A percentile compares a stretch with the other conserved stretches of the same genome.
Evolutionary conservation across 2,888 invertebrate species (phyloP).

Genomic region (Drosophila neotestacea): DNA sequence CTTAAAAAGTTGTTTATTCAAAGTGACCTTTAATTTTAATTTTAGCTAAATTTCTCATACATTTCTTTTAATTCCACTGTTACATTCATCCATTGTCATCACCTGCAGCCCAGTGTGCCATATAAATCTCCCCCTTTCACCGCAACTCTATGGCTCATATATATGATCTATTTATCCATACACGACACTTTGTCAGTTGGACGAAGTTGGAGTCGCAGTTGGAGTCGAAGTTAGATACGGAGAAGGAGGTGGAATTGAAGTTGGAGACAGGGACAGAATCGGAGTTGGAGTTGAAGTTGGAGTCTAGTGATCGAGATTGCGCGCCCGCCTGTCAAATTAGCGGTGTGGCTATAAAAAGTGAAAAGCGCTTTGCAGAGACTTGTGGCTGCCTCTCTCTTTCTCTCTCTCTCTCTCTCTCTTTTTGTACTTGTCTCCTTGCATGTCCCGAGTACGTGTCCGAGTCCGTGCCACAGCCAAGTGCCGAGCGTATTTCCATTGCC

Average conservation of each 20-base stretch:
- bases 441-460: conserved; percentile 6
- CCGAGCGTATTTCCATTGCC: conserved; percentile 30
- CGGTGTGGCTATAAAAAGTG: conserved; percentile 76
- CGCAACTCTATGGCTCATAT: conserved; percentile 13
- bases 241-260: conserved; percentile 17
- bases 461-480: conserved; percentile 23
- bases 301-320: conserved; percentile 72
- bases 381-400: conserved; percentile 26
- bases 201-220: conserved; percentile 21
- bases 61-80: background rate
- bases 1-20: background rate
- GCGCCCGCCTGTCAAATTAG: conserved; percentile 78
- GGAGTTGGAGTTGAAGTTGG: background rate
- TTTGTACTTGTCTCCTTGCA: conserved; percentile 17
- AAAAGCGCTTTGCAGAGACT: conserved; percentile 60
- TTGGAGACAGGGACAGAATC: background rate
- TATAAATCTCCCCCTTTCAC: conserved; percentile 25
- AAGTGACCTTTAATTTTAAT: background rate
- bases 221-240: conserved; percentile 7
- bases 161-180: conserved; percentile 53
- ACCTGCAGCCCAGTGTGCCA: conserved; percentile 47
- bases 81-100: conserved; percentile 9
- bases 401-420: conserved; percentile 6
- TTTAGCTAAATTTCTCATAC: background rate
- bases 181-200: conserved; percentile 51